Evolutionary conservation across 2,888 invertebrate genomes (phyloP).

Genomic region (Euphydryas editha): DNA sequence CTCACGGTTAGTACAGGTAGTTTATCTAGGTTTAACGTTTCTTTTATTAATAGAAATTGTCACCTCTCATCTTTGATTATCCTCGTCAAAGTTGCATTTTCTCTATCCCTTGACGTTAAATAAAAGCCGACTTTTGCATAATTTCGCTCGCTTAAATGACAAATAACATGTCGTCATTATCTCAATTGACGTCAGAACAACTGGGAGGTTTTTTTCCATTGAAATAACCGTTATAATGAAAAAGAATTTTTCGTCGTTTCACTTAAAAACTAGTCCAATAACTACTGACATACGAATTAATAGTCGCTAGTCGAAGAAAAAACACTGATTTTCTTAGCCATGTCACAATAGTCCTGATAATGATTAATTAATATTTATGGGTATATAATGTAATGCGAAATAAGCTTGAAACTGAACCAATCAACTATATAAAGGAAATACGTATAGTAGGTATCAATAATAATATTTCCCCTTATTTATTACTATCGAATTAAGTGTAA

Average conservation of each 20-base stretch:
- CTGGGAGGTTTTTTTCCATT: conserved; percentile 29
- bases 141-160: conserved; percentile 21
- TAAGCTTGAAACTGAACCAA: not conserved
- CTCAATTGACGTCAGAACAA: conserved; percentile 26
- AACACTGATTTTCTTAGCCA: not conserved
- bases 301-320: no score
- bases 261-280: not conserved
- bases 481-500: not conserved
- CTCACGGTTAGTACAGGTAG: no score
- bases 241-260: not conserved
- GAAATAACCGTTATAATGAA: not conserved
- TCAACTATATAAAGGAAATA: not conserved
- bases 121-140: conserved; percentile 14
- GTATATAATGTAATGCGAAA: not conserved
- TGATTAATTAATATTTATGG: not conserved
- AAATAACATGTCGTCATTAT: conserved; percentile 26
- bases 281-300: no score
- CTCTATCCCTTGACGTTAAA: not conserved
- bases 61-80: not conserved
- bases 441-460: not conserved
- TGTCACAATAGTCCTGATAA: not conserved
- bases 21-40: no score
- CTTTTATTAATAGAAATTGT: no score
- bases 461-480: not conserved
- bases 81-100: not conserved